phyloP scores from a whole-genome alignment of 2,113 vertebrate species.

The Scatophagus argus region DNA sequence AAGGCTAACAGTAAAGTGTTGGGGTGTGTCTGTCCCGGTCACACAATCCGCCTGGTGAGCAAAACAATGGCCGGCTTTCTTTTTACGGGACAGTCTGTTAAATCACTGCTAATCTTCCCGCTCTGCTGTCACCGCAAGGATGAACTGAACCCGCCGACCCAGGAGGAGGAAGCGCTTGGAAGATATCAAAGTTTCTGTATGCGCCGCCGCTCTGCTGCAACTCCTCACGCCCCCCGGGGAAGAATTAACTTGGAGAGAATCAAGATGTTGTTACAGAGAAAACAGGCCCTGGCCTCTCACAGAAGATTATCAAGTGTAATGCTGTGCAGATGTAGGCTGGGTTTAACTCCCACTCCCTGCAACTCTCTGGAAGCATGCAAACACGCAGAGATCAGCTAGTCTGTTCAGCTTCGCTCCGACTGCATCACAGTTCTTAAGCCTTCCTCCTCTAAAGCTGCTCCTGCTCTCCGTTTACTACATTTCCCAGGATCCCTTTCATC shows the following conservation, averaged over 20 bases:
- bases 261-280: constrained; percentile 59
- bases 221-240: neutral
- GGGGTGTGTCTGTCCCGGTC: too few species aligned
- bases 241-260: constrained; percentile 51
- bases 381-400: neutral
- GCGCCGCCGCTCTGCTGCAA: constrained; percentile 3
- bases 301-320: constrained; percentile 57
- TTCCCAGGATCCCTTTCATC: constrained; percentile 4
- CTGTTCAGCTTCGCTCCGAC: neutral
- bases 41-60: too few species aligned
- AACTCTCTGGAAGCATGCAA: neutral
- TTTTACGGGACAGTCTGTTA: neutral
- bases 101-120: neutral
- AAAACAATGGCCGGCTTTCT: neutral
- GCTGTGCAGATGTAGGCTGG: constrained; percentile 54
- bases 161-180: constrained; percentile 2
- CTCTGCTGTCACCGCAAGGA: neutral
- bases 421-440: too few species aligned
- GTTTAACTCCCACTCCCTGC: constrained; percentile 35
- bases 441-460: too few species aligned
- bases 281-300: constrained; percentile 46
- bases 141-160: neutral
- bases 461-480: neutral
- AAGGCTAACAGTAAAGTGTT: too few species aligned
- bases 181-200: constrained; percentile 32